A percentile compares a stretch with the other conserved stretches of the same genome.
Evolutionary conservation across 2,888 invertebrate species (phyloP).

Genomic region (Hirtodrosophila trivittata): DNA sequence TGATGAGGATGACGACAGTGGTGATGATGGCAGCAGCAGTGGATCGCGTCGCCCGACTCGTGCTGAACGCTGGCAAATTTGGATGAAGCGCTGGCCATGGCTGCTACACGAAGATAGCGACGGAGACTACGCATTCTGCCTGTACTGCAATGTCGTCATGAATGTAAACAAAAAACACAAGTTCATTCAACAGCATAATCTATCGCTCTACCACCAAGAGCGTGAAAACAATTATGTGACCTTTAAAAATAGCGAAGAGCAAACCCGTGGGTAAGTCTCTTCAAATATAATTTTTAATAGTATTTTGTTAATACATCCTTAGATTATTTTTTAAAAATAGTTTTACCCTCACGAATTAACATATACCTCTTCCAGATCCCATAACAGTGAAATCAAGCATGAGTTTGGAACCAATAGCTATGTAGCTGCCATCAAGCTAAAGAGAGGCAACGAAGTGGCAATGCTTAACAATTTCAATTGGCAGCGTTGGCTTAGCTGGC

Average conservation of each 20-base stretch:
- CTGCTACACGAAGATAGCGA: slow-evolving; percentile 70
- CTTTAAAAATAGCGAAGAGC: slow-evolving; percentile 60
- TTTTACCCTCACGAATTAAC: too few relatives aligned
- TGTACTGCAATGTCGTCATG: slow-evolving; percentile 74
- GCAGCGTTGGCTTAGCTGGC: slow-evolving; percentile 68
- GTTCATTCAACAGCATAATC: slow-evolving; percentile 61
- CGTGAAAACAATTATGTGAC: slow-evolving; percentile 72
- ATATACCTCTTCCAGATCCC: slow-evolving; percentile 26
- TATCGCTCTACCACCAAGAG: slow-evolving; percentile 74
- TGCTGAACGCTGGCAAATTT: slow-evolving; percentile 48
- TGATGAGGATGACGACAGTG: slow-evolving; percentile 45
- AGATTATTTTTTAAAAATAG: too few relatives aligned
- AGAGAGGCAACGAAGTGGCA: slow-evolving; percentile 62
- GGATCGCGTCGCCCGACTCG: slow-evolving; percentile 19
- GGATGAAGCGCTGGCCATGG: slow-evolving; percentile 76
- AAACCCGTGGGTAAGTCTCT: slow-evolving; percentile 46
- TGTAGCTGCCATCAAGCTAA: slow-evolving; percentile 61
- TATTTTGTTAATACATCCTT: too few relatives aligned
- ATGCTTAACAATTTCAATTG: slow-evolving; percentile 74
- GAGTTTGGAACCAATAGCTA: slow-evolving; percentile 72
- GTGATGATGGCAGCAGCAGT: slow-evolving; percentile 43
- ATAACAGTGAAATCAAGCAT: slow-evolving; percentile 59
- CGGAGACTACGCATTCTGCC: slow-evolving; percentile 67
- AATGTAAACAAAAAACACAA: slow-evolving; percentile 44
- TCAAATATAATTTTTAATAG: too few relatives aligned